phyloP scores from a whole-genome alignment of 2,113 vertebrate species.

The Chelonoidis abingdonii region DNA sequence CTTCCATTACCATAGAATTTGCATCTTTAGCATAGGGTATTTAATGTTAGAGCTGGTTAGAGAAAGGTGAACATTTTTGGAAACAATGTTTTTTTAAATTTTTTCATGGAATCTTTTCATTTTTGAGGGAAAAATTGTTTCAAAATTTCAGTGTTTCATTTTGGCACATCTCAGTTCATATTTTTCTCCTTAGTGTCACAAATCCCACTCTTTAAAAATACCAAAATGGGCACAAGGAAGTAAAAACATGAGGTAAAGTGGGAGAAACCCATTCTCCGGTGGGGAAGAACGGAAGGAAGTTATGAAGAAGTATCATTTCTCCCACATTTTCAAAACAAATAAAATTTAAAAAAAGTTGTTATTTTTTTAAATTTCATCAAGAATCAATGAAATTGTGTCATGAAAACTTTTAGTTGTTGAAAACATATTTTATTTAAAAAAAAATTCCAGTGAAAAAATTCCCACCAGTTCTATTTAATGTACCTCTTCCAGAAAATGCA shows the following conservation, averaged over 20 bases:
- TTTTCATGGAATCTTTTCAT: no score
- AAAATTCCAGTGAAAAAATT: not conserved
- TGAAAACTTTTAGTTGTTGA: not conserved
- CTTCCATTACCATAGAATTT: fast-evolving
- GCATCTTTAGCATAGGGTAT: not conserved
- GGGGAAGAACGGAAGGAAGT: not conserved
- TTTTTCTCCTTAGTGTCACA: not conserved
- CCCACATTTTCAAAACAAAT: not conserved
- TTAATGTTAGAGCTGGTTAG: not conserved
- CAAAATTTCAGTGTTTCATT: no score
- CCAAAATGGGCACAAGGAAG: not conserved
- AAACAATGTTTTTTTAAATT: not conserved
- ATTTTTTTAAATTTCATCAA: not conserved
- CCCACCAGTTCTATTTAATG: not conserved
- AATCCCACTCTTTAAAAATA: not conserved
- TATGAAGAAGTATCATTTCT: not conserved
- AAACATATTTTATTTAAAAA: not conserved
- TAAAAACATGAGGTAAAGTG: not conserved
- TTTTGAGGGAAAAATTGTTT: no score
- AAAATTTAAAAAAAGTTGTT: no score
- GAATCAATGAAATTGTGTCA: not conserved
- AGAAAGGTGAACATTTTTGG: not conserved
- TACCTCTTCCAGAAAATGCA: not conserved
- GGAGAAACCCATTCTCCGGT: not conserved
- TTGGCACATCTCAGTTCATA: not conserved